These are phyloP conservation scores for Lipotes vexillifer DNA, from an alignment of 2,113 vertebrate species.

Conservation along the genomic window DNA sequence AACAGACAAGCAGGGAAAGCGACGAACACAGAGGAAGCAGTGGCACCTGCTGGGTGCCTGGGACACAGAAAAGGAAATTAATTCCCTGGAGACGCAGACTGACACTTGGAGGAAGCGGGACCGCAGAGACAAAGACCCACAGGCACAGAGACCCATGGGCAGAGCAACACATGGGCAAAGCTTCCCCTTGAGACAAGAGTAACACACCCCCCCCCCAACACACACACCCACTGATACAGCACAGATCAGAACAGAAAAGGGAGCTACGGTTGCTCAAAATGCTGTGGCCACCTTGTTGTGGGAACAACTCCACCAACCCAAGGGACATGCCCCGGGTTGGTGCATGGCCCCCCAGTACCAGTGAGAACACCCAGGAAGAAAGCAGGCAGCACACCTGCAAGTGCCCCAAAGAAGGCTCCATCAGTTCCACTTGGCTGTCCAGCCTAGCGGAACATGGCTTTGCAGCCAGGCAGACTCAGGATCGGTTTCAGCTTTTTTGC, in stretches of 20 bases:
- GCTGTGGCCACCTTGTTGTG: background rate
- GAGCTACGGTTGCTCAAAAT: background rate
- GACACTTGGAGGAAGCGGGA: background rate
- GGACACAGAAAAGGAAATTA: background rate
- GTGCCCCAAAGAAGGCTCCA: background rate
- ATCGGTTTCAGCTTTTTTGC: background rate
- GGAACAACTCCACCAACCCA: background rate
- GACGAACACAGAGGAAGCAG: background rate
- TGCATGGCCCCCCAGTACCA: no score
- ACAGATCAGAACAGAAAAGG: background rate
- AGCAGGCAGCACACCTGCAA: background rate
- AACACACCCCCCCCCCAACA: background rate
- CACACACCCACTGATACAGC: background rate
- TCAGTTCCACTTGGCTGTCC: background rate
- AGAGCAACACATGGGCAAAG: background rate
- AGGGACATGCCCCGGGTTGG: background rate
- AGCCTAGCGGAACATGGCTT: accelerated
- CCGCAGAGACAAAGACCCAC: background rate
- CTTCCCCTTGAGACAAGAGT: background rate
- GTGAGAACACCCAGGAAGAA: background rate
- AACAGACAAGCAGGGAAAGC: background rate
- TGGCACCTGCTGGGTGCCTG: background rate
- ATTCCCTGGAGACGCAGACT: background rate
- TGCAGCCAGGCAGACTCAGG: background rate
- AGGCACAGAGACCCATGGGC: background rate